phyloP scores from a whole-genome alignment of 2,113 vertebrate species.

The Miniopterus natalensis region DNA sequence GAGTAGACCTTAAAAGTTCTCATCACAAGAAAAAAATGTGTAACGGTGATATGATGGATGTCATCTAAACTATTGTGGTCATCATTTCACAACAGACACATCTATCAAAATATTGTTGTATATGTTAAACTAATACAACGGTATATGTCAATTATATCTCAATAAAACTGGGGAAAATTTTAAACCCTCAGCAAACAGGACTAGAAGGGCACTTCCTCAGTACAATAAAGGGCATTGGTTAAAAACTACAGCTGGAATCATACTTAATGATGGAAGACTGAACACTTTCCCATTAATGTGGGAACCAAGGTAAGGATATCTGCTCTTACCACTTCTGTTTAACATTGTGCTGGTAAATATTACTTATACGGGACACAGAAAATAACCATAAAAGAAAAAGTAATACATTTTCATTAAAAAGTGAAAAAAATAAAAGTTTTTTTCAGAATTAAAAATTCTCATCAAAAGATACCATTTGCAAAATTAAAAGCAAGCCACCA shows the following conservation, averaged over 20 bases:
- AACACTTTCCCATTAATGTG: background rate
- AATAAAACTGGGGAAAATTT: background rate
- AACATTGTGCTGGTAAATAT: background rate
- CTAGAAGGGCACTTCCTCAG: background rate
- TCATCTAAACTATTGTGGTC: background rate
- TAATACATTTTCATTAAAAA: background rate
- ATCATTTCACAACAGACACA: background rate
- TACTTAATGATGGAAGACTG: background rate
- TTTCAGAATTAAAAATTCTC: slow-evolving; percentile 19
- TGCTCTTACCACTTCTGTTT: background rate
- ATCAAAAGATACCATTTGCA: slow-evolving; percentile 23
- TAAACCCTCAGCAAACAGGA: background rate
- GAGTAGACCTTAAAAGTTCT: background rate
- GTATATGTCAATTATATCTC: background rate
- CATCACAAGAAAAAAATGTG: background rate
- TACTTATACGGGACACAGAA: slow-evolving; percentile 9
- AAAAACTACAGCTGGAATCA: background rate
- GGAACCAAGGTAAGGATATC: background rate
- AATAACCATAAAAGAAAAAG: slow-evolving; percentile 17
- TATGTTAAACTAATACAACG: background rate
- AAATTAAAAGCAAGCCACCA: background rate
- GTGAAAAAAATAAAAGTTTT: background rate
- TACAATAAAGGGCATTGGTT: background rate
- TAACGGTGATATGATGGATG: background rate
- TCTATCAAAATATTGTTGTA: background rate